Evolutionary conservation across 92 coral and sea anemone genomes (phyloP), one percentile per base, ranked within the genome.

Genomic region (Heliopora coerulea): DNA sequence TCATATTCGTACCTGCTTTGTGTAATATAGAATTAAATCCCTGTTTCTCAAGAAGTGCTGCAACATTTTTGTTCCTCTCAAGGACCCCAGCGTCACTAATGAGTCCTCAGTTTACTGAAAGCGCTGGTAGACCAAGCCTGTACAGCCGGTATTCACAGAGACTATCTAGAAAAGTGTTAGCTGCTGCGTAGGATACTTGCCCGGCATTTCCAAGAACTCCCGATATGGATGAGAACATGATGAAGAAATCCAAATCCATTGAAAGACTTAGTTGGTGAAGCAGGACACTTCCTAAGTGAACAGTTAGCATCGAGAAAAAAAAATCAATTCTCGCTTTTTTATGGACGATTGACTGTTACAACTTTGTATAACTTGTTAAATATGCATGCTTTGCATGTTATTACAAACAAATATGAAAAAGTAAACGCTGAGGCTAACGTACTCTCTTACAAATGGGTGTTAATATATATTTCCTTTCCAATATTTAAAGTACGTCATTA

Each of bases 191-290:
- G 24, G 89, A 75, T 26, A 82, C 83, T 69, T 85, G 89, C 21
- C 89, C 89, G 25, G 66, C 54, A 62, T 85, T 85, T 8, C 89
- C 89, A 42, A 85, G 80, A 30, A 85, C 65, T 11, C 83, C 83
- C 28, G 83, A 74, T 34, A 85, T 73, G 41, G 89, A 85, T n/a
- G 89, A 85, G 57, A 85, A 85, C 86, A 85, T 69, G 30, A 85
- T 79, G 74, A 85, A 85, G 59, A 85, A 85, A 37, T 85, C 89
- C 30, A 85, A 68, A 35, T 85, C 86, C 89, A 85, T 85, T 10
- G 74, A 44, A 27, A 76, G 68, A 59, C 89, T 85, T 75, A 85
- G 79, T 68, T 85, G 65, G 59, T 85, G 89, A 3, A 85, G 49
- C 37, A 81, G 4, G 26, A 41, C 66, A 32, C 86, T 81, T 30